Base-by-base conservation (phyloP, 1,140 invertebrate genomes). In the Pemphigus obesinymphae region DNA sequence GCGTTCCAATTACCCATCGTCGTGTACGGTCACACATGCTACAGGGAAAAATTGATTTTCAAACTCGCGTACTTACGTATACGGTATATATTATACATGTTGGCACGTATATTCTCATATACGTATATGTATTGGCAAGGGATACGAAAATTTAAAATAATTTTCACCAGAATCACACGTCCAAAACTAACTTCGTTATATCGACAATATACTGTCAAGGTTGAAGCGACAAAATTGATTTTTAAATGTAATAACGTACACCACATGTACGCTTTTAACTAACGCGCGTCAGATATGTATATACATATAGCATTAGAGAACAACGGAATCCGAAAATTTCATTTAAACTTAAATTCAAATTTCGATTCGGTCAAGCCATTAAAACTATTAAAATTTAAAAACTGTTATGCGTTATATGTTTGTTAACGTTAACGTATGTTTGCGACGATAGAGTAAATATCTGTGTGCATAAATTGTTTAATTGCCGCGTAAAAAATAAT, bases 1-100 rank as follows among this genome's bases (percentile, higher is more conserved):
- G 13, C 37, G 40, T 70, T 45, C 23, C 68, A 45, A 70, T 70
- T 29, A 26, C 20, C 2, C 48, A 20, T 17, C 43, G n/a, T 10
- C 13, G 23, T n/a, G 13, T 40, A 70, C 13, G 11, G n/a, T 8
- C 23, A 31, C 29, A 29, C 4, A 31, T 1, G 4, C 20, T 6
- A 10, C 34, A 29, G 17, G 26, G 23, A 70, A 68, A 43, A 70
- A 72, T 72, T 48, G 68, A 48, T 72, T 45, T 72, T 72, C 68
- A 23, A n/a, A 45, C n/a, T 23, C 66, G 34, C 66, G 66, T 43
- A 63, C 11, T 17, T 26, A 66, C 8, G 10, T 17, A 26, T 17
- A 15, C 58, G 15, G 26, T 17, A 66, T n/a, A n/a, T n/a, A n/a
- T n/a, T n/a, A n/a, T n/a, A n/a, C n/a, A 34, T 11, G 23, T 70